Base-by-base conservation (phyloP, 2,888 invertebrate genomes). In the Heliconius erato region DNA sequence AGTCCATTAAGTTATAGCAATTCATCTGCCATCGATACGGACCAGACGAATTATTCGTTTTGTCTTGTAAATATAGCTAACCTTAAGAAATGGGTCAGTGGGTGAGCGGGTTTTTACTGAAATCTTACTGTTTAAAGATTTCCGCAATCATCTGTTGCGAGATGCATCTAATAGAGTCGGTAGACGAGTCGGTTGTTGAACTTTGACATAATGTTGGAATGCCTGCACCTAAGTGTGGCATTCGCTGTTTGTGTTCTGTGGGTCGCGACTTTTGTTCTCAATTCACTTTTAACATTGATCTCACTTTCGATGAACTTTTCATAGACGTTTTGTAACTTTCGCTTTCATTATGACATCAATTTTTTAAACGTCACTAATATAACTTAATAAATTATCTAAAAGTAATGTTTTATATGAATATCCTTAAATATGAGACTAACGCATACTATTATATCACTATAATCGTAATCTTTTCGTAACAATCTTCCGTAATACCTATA, bases 151-250 rank as follows among this genome's bases (percentile, higher is more conserved):
- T 89, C 86, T 90, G 90, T 91, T 91, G 92, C 91, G 88, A 93
- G 90, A 92, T 90, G 89, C 86, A 85, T 86, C 88, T 86, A 94
- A 93, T 92, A 91, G 91, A 94, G 93, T 92, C 91, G 89, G 87
- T 88, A 88, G 90, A 90, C 89, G 88, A 86, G 90, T 89, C 87
- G 88, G 89, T 88, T 88, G 89, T 88, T 94, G 92, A 95, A 93
- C 95, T 95, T 92, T 91, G 92, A 90, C 93, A 93, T 95, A 92
- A 89, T 89, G 90, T 89, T 90, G 87, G 89, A 90, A 92, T 91
- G 90, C 91, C 88, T 89, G 87, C 89, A 88, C 91, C 90, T 89
- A 90, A 91, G 90, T 91, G 88, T 85, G 87, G 74, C 78, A 80
- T 83, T 84, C 81, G 83, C 40, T 83, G 68, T 74, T 80, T 76